phyloP scores from a whole-genome alignment of 2,888 invertebrate species.

The Rutpela maculata region DNA sequence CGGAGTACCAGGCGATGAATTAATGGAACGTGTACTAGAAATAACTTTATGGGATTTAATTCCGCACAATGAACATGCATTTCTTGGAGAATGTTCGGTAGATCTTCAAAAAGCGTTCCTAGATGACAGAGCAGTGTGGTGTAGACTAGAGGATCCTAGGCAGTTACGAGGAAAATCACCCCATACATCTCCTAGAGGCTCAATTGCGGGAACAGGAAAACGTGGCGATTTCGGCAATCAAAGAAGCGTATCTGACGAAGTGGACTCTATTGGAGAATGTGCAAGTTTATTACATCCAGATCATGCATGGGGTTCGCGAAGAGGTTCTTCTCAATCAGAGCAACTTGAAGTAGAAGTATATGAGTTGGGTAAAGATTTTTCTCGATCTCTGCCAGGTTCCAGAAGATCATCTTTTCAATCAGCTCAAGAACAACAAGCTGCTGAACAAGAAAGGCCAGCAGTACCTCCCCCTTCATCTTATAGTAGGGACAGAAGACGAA shows the following conservation, averaged over 20 bases:
- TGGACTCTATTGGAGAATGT: constrained; percentile 85
- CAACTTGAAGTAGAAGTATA: constrained; percentile 87
- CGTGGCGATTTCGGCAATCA: constrained; percentile 85
- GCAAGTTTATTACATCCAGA: constrained; percentile 89
- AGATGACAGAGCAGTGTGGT: constrained; percentile 93
- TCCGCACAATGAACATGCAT: constrained; percentile 88
- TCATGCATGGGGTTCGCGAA: constrained; percentile 87
- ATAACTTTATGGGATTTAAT: constrained; percentile 92
- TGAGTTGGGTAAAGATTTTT: constrained; percentile 90
- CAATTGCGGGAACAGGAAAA: constrained; percentile 80
- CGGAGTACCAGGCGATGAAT: constrained; percentile 85
- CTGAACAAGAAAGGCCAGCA: constrained; percentile 72
- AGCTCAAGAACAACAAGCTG: constrained; percentile 73
- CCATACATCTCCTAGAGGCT: constrained; percentile 87
- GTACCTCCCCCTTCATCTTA: constrained; percentile 76
- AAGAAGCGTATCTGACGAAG: constrained; percentile 84
- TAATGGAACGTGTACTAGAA: constrained; percentile 88
- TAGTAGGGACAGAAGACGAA: constrained; percentile 84
- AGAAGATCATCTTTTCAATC: constrained; percentile 89
- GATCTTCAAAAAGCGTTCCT: constrained; percentile 90
- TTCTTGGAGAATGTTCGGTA: constrained; percentile 88
- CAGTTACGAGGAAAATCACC: constrained; percentile 85
- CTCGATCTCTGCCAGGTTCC: constrained; percentile 89
- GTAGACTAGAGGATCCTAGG: constrained; percentile 88
- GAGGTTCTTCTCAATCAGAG: constrained; percentile 93